Evolutionary conservation across 2,113 vertebrate species (phyloP).

Genomic region (Narcine bancroftii): DNA sequence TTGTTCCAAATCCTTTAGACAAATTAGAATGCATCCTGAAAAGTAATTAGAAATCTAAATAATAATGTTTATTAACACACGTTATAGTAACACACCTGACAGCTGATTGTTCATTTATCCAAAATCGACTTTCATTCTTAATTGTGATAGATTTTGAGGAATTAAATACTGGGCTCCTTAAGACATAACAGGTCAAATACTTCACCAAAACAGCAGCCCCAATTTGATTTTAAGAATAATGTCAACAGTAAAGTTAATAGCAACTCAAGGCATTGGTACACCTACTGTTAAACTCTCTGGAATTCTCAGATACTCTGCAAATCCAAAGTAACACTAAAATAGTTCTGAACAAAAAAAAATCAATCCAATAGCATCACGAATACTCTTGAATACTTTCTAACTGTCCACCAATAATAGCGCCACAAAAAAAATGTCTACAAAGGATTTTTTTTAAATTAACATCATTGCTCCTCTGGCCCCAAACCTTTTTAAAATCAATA

Average conservation of each 20-base stretch:
- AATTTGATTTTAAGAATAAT: not conserved
- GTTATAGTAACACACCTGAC: not conserved
- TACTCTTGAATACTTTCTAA: too few relatives aligned
- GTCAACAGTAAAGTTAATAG: not conserved
- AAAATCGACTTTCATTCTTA: not conserved
- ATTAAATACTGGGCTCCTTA: not conserved
- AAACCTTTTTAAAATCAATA: too few relatives aligned
- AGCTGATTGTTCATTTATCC: not conserved
- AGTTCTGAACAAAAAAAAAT: too few relatives aligned
- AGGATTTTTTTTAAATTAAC: too few relatives aligned
- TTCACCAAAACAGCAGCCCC: not conserved
- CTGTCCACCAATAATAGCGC: too few relatives aligned
- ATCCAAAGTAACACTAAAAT: too few relatives aligned
- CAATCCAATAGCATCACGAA: too few relatives aligned
- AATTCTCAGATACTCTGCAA: too few relatives aligned
- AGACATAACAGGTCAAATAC: not conserved
- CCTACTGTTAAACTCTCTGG: not conserved
- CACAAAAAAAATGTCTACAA: too few relatives aligned
- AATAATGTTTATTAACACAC: too few relatives aligned
- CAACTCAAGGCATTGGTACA: not conserved
- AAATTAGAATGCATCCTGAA: conserved; percentile 81
- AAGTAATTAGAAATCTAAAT: not conserved
- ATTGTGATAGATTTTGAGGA: not conserved
- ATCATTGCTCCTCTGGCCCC: too few relatives aligned
- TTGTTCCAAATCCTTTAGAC: conserved; percentile 87